These are phyloP conservation scores for Orgyia antiqua DNA, from an alignment of 2,888 invertebrate species.

Conservation along the genomic window DNA sequence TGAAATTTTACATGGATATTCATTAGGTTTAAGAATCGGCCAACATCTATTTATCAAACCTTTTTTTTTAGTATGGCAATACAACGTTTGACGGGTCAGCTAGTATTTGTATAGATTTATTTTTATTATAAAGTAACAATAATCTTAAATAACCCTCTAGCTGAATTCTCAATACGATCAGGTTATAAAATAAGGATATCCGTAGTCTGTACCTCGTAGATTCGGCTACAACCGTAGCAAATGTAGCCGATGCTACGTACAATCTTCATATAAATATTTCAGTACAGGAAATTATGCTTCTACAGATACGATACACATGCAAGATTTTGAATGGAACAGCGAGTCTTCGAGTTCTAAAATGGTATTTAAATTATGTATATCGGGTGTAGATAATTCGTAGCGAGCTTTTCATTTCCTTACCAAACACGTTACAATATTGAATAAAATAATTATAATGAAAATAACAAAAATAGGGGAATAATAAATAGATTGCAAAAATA, in stretches of 20 bases:
- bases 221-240: slow-evolving; percentile 37
- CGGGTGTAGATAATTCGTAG: slow-evolving; percentile 33
- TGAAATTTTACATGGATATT: no score
- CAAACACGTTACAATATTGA: no score
- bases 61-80: no score
- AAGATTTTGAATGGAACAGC: slow-evolving; percentile 55
- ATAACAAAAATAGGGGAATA: no score
- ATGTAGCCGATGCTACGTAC: slow-evolving; percentile 43
- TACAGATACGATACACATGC: slow-evolving; percentile 54
- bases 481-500: no score
- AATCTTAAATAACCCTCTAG: no score
- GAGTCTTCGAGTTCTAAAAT: slow-evolving; percentile 42
- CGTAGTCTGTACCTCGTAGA: slow-evolving; percentile 48
- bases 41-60: no score
- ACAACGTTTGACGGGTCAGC: no score
- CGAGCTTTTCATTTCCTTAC: slow-evolving; percentile 14
- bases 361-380: slow-evolving; percentile 43
- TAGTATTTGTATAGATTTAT: no score
- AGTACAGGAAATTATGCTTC: slow-evolving; percentile 73
- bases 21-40: no score
- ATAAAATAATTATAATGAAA: no score
- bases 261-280: slow-evolving; percentile 66
- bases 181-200: slow-evolving; percentile 19
- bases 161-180: slow-evolving; percentile 13
- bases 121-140: no score